phyloP scores from a whole-genome alignment of 2,113 vertebrate species.

The Poicephalus gulielmi region DNA sequence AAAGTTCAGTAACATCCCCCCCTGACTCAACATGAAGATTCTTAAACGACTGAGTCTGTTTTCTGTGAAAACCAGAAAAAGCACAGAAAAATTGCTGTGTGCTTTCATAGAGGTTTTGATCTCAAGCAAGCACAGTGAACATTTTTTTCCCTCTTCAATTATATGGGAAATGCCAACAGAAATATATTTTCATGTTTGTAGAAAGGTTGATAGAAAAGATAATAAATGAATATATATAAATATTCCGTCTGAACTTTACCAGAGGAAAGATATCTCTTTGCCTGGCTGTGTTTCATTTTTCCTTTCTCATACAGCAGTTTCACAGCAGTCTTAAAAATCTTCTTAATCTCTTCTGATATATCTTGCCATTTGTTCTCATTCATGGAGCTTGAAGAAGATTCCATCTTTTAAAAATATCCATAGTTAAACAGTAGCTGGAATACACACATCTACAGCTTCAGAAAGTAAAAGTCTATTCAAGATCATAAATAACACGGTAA shows the following conservation, averaged over 20 bases:
- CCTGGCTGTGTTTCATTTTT: slow-evolving; percentile 89
- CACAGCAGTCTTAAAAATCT: slow-evolving; percentile 90
- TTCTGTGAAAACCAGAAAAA: background rate
- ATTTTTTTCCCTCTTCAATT: background rate
- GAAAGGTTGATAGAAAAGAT: background rate
- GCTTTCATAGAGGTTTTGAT: background rate
- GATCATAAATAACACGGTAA: background rate
- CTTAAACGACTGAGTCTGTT: background rate
- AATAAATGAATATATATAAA: background rate
- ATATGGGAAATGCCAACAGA: background rate
- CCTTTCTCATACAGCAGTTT: slow-evolving; percentile 92
- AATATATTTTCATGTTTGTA: background rate
- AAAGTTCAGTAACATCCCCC: background rate
- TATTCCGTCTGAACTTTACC: slow-evolving; percentile 73
- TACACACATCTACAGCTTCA: background rate
- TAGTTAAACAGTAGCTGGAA: slow-evolving; percentile 18
- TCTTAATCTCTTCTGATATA: slow-evolving; percentile 94
- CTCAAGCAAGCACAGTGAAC: background rate
- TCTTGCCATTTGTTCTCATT: slow-evolving; percentile 92
- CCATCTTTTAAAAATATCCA: slow-evolving; percentile 79
- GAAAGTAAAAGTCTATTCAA: background rate
- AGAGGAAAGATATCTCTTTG: slow-evolving; percentile 96
- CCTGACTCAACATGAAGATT: background rate
- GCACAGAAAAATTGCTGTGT: background rate
- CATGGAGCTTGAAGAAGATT: slow-evolving; percentile 82